A percentile compares a stretch with the other conserved stretches of the same genome.
These are phyloP conservation scores for Ptilodon capucinus DNA, from an alignment of 2,888 invertebrate genomes.

Conservation along the genomic window DNA sequence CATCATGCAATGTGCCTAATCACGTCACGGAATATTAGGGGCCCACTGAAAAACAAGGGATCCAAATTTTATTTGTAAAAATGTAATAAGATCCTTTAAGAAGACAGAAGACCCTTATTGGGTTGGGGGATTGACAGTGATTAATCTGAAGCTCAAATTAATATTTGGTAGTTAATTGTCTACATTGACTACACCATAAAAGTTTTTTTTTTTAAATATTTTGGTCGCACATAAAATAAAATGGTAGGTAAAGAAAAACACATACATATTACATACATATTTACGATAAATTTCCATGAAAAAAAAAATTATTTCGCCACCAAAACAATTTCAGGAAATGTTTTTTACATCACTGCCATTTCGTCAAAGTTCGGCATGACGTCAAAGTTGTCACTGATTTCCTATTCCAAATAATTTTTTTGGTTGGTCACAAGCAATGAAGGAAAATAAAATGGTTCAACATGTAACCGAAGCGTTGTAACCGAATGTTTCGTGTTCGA, in stretches of 20 bases:
- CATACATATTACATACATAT: no score
- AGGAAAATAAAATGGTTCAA: slow-evolving; percentile 8
- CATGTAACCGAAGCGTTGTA: neutral
- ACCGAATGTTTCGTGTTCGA: neutral
- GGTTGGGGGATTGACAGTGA: neutral
- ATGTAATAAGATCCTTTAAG: neutral
- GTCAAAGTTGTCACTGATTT: slow-evolving; percentile 9
- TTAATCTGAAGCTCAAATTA: neutral
- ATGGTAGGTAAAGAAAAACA: no score
- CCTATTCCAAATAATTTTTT: slow-evolving; percentile 16
- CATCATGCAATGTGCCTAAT: slow-evolving; percentile 33
- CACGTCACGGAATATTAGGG: slow-evolving; percentile 25
- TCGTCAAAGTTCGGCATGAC: slow-evolving; percentile 8
- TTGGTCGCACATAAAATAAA: no score
- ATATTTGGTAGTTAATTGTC: no score
- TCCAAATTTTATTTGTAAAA: slow-evolving; percentile 8
- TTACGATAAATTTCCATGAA: no score
- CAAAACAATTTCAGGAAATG: neutral
- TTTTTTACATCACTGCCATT: slow-evolving; percentile 14
- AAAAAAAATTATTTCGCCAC: neutral
- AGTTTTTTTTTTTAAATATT: no score
- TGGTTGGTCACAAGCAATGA: neutral
- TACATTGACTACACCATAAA: no score
- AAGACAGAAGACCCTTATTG: neutral
- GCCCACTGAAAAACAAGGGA: slow-evolving; percentile 15